These are phyloP conservation scores for Phania funesta DNA, from an alignment of 2,888 invertebrate genomes.

Conservation along the genomic window DNA sequence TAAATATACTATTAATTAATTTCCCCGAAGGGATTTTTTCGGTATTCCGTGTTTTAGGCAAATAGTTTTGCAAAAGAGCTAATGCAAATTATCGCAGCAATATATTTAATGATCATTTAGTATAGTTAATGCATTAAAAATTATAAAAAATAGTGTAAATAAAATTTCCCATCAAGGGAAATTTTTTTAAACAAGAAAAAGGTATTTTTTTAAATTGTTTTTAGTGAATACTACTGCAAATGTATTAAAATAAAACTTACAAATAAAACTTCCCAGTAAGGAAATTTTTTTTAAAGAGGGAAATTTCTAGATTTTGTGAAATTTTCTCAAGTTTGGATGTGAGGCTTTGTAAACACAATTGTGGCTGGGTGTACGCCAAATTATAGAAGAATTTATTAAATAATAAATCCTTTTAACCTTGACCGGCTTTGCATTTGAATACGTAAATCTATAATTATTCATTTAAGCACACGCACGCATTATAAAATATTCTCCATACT, in stretches of 20 bases:
- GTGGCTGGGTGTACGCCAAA: too few relatives aligned
- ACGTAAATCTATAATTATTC: slow-evolving; percentile 38
- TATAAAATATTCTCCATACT: neutral
- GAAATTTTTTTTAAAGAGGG: neutral
- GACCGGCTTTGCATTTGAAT: slow-evolving; percentile 21
- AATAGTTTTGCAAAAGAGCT: neutral
- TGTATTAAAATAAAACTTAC: neutral
- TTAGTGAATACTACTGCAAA: too few relatives aligned
- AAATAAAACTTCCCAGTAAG: neutral
- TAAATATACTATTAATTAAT: too few relatives aligned
- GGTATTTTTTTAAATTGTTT: too few relatives aligned
- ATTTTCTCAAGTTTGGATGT: too few relatives aligned
- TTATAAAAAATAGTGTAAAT: neutral
- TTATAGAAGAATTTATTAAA: slow-evolving; percentile 12
- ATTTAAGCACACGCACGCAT: slow-evolving; percentile 6
- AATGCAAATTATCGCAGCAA: neutral
- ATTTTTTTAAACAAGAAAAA: too few relatives aligned
- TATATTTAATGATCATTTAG: too few relatives aligned
- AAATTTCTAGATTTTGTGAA: too few relatives aligned
- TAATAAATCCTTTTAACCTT: slow-evolving; percentile 27
- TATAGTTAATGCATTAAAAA: too few relatives aligned
- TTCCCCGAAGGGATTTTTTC: neutral
- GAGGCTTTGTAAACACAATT: too few relatives aligned
- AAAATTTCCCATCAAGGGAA: neutral
- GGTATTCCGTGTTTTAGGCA: too few relatives aligned